These are phyloP conservation scores for Sebastes paucispinis DNA, from an alignment of 2,797 vertebrate species.

Conservation along the genomic window DNA sequence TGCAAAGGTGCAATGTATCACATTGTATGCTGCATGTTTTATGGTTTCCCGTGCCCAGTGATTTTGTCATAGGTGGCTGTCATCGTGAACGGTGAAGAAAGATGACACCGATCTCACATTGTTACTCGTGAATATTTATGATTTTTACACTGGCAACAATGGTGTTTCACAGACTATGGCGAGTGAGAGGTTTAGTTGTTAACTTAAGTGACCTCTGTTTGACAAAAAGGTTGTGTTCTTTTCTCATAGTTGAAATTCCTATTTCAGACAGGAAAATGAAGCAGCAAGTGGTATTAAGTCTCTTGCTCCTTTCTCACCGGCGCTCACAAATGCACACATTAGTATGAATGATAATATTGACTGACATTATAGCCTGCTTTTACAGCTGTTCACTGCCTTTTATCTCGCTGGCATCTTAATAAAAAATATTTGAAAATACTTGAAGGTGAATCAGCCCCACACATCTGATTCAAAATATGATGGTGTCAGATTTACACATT, in stretches of 20 bases:
- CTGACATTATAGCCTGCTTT: background rate
- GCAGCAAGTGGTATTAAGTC: background rate
- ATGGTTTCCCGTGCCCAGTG: conserved; percentile 17
- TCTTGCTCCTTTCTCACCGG: background rate
- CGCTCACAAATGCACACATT: background rate
- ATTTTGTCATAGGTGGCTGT: conserved; percentile 43
- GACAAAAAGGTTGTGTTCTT: background rate
- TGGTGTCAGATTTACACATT: background rate
- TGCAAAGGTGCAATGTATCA: conserved; percentile 54
- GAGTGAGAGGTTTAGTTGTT: background rate
- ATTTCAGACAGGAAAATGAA: background rate
- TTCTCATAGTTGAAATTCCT: background rate
- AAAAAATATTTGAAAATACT: background rate
- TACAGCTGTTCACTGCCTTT: background rate
- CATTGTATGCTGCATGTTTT: conserved; percentile 35
- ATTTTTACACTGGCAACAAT: background rate
- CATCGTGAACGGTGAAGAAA: background rate
- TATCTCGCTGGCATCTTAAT: background rate
- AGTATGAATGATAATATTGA: background rate
- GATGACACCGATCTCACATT: background rate
- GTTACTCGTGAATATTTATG: background rate
- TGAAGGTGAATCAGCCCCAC: background rate
- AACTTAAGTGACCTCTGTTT: background rate
- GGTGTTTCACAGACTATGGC: background rate
- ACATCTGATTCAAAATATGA: background rate